A percentile compares a stretch with the other conserved stretches of the same genome.
Conservation (phyloP, 2,888 invertebrate genomes). For the Aphidoletes aphidimyza region DNA sequence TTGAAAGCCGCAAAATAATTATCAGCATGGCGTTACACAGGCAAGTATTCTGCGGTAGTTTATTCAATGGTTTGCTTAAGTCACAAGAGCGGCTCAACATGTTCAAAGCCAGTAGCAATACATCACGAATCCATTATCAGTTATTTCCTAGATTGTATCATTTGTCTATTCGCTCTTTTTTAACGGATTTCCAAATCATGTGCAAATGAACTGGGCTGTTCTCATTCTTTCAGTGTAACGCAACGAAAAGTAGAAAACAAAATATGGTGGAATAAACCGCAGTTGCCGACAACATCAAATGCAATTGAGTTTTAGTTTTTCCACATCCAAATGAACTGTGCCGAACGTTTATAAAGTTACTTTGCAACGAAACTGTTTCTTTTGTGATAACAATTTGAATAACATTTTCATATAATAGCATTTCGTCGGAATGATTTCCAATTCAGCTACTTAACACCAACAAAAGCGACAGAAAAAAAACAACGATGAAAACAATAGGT, state of each 20-base stretch:
- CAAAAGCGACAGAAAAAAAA: not conserved
- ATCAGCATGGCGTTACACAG: not conserved
- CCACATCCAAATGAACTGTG: not conserved
- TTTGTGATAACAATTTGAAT: not conserved
- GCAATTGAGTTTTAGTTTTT: not conserved
- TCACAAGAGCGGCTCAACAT: not conserved
- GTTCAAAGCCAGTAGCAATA: slow-evolving; percentile 10
- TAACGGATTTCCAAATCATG: not conserved
- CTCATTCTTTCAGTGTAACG: too few relatives aligned
- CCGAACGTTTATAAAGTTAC: not conserved
- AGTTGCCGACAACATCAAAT: not conserved
- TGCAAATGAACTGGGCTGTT: slow-evolving; percentile 41
- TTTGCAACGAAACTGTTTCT: not conserved
- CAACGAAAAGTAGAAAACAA: not conserved
- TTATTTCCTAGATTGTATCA: not conserved
- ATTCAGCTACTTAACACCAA: not conserved
- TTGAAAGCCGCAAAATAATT: slow-evolving; percentile 35
- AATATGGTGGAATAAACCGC: not conserved
- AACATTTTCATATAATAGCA: not conserved
- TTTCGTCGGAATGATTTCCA: not conserved
- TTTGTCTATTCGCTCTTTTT: slow-evolving; percentile 1
- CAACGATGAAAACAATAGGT: not conserved
- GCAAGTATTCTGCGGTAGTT: slow-evolving; percentile 14
- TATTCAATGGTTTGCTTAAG: not conserved
- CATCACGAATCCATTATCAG: slow-evolving; percentile 27